Percentiles rank a stretch among this genome's conserved stretches.
These are phyloP conservation scores for Gobionotothen gibberifrons DNA, from an alignment of 2,797 vertebrate species.

Conservation along the genomic window DNA sequence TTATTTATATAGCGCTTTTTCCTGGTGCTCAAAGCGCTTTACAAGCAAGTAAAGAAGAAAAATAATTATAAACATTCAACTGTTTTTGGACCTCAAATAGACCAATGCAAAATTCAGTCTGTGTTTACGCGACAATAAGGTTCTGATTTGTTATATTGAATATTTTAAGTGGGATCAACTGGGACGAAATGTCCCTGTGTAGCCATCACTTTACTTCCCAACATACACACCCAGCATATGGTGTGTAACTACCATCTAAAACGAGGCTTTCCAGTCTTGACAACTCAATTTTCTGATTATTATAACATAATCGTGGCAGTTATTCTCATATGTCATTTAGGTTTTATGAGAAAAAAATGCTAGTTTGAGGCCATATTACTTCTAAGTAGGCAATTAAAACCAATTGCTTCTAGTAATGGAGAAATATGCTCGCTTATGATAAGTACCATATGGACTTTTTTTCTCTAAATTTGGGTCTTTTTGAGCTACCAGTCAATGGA, in stretches of 20 bases:
- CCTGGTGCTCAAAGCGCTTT: no score
- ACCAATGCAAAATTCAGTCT: no score
- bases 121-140: no score
- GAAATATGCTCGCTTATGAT: constrained; percentile 69
- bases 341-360: constrained; percentile 48
- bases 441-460: constrained; percentile 76
- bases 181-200: neutral
- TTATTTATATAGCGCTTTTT: no score
- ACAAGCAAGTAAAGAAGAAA: no score
- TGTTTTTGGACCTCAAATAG: no score
- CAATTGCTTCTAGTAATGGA: constrained; percentile 73
- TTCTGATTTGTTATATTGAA: neutral
- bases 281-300: constrained; percentile 74
- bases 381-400: constrained; percentile 80
- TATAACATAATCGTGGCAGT: constrained; percentile 65
- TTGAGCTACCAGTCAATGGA: constrained; percentile 51
- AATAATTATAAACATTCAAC: no score
- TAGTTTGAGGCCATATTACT: constrained; percentile 73
- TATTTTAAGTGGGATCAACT: constrained; percentile 2
- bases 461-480: constrained; percentile 43
- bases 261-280: constrained; percentile 56
- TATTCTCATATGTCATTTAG: constrained; percentile 76
- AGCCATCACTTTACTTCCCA: neutral
- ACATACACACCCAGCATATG: constrained; percentile 1
- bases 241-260: constrained; percentile 51